Conservation (phyloP, 2,797 vertebrate genomes). For the Ptychadena robeensis region DNA sequence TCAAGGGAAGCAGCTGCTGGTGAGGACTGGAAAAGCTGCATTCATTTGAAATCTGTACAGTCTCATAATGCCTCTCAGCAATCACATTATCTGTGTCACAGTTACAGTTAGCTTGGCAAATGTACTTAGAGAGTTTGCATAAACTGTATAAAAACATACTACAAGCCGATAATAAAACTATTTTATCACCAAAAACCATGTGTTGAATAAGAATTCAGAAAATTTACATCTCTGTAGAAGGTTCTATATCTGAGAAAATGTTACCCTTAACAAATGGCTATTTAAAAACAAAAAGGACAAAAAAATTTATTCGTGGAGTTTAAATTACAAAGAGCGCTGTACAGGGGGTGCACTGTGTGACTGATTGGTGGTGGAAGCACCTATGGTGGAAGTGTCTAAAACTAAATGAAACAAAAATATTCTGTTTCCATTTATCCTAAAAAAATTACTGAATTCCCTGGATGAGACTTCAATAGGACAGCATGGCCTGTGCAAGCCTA, state of each 20-base stretch:
- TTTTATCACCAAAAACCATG: not conserved
- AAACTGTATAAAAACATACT: conserved; percentile 13
- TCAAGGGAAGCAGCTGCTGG: conserved; percentile 68
- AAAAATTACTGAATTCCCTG: too few species aligned
- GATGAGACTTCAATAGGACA: too few species aligned
- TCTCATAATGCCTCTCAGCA: conserved; percentile 65
- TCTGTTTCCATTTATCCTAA: too few species aligned
- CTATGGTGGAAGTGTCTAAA: too few species aligned
- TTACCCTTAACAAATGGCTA: not conserved
- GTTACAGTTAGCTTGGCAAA: conserved; percentile 38
- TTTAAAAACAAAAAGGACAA: not conserved
- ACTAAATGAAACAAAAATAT: too few species aligned
- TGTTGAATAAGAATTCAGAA: not conserved
- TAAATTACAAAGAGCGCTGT: too few species aligned
- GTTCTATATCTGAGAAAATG: not conserved
- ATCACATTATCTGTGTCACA: conserved; percentile 56
- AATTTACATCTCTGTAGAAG: not conserved
- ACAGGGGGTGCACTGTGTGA: too few species aligned
- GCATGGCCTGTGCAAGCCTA: too few species aligned
- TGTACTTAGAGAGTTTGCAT: not conserved
- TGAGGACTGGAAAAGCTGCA: conserved; percentile 33
- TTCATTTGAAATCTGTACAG: conserved; percentile 59
- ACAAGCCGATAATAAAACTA: not conserved
- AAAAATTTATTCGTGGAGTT: too few species aligned
- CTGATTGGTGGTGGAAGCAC: too few species aligned